Evolutionary conservation across 53 echinoderm and acorn worm species (phyloP), one percentile per base, ranked within the genome.

Genomic region (Luidia sarsii): DNA sequence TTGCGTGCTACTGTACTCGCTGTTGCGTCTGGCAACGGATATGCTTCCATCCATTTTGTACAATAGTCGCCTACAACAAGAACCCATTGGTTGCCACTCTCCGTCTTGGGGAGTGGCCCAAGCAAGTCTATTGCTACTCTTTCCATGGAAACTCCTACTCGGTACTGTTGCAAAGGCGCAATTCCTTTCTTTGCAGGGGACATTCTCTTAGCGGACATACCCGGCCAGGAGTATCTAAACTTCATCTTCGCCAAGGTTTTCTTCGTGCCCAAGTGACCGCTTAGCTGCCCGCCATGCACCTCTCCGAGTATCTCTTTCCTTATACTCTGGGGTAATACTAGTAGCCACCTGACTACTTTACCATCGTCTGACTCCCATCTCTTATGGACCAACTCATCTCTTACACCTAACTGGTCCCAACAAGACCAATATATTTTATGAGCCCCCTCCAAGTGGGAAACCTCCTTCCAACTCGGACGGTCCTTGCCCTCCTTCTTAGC

Each of bases 201-300:
- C 41, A 81, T 87, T 29, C 55, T 71, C 5, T 51, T 27, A 18
- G 72, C 81, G 2, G 57, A 38, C 77, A 83, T 67, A 18, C 28
- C 33, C 0, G 57, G 28, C 89, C 85, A 85, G 22, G 59, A 64
- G 23, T 64, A 89, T 15, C 89, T 48, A 16, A 34, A 10, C 11
- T 62, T 63, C 1, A 80, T 65, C 22, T 70, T 84, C 1, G 64
- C 80, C 41, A 69, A 10, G 38, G 80, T 89, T 24, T 80, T 69
- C 33, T 37, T 71, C 0, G 32, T 30, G 24, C 84, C 89, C 70
- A 84, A 70, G 36, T 85, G 80, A n/a, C n/a, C n/a, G n/a, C n/a
- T n/a, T n/a, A n/a, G n/a, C n/a, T n/a, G n/a, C n/a, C n/a, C n/a
- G n/a, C 55, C 71, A 79, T 84, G 89, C 48, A 84, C 35, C 62